These are phyloP conservation scores for Perizoma affinitatum DNA, from an alignment of 2,888 invertebrate genomes.

Conservation along the genomic window DNA sequence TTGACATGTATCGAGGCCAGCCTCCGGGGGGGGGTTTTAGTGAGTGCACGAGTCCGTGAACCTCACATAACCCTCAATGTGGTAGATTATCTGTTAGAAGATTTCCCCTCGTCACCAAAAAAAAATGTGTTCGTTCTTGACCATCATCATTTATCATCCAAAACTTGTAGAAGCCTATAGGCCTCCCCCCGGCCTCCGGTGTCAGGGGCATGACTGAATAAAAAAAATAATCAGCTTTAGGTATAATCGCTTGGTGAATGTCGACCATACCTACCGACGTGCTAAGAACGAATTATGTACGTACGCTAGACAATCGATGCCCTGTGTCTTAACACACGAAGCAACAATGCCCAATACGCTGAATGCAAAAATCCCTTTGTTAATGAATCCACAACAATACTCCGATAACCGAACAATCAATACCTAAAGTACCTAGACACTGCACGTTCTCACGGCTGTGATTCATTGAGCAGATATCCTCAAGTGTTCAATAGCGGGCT, in stretches of 20 bases:
- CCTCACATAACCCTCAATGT: too few relatives aligned
- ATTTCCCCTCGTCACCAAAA: too few relatives aligned
- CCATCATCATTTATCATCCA: too few relatives aligned
- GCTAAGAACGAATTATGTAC: conserved; percentile 10
- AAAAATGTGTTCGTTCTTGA: too few relatives aligned
- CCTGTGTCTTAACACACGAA: conserved; percentile 5
- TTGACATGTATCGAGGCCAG: too few relatives aligned
- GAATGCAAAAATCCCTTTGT: conserved; percentile 27
- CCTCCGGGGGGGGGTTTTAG: too few relatives aligned
- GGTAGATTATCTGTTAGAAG: too few relatives aligned
- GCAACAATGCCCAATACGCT: conserved; percentile 27
- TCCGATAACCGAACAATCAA: conserved; percentile 15
- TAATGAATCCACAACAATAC: conserved; percentile 28
- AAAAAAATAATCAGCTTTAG: too few relatives aligned
- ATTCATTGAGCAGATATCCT: conserved; percentile 14
- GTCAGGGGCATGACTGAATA: too few relatives aligned
- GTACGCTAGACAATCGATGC: conserved; percentile 13
- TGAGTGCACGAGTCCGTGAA: too few relatives aligned
- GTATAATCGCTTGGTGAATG: conserved; percentile 10
- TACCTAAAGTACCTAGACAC: conserved; percentile 3
- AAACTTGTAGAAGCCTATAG: too few relatives aligned
- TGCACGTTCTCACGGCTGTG: conserved; percentile 25
- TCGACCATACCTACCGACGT: conserved; percentile 4
- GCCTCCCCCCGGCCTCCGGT: too few relatives aligned
- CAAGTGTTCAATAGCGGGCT: conserved; percentile 5